These are phyloP conservation scores for Metallyticus violacea DNA, from an alignment of 2,888 invertebrate genomes.

Conservation along the genomic window DNA sequence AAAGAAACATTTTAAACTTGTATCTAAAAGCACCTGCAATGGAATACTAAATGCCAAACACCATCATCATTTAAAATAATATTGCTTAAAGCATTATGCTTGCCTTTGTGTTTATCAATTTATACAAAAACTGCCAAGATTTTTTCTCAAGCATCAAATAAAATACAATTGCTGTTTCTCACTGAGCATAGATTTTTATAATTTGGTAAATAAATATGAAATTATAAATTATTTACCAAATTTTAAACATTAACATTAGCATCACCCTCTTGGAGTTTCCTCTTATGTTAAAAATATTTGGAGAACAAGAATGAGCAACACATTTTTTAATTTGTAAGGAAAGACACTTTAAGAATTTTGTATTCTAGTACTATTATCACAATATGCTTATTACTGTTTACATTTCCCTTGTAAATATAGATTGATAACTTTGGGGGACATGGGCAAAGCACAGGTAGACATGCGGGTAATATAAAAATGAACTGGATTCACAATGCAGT, in stretches of 20 bases:
- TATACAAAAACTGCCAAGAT: too few species aligned
- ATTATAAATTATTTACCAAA: not conserved
- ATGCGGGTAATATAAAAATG: not conserved
- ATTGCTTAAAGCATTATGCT: too few species aligned
- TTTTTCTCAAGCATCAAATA: too few species aligned
- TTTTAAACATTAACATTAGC: not conserved
- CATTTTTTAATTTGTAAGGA: not conserved
- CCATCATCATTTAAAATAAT: too few species aligned
- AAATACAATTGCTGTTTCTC: too few species aligned
- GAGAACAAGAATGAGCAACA: not conserved
- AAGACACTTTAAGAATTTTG: not conserved
- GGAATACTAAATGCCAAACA: too few species aligned
- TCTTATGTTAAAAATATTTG: not conserved
- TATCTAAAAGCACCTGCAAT: too few species aligned
- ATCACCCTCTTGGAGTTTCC: not conserved
- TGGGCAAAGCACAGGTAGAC: not conserved
- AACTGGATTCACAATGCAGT: not conserved
- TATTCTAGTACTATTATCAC: not conserved
- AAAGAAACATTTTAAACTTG: too few species aligned
- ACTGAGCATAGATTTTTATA: too few species aligned
- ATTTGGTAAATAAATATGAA: too few species aligned
- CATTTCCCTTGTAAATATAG: not conserved
- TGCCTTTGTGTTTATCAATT: too few species aligned
- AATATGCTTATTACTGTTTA: not conserved
- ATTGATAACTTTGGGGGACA: not conserved